Evolutionary conservation across 2,797 vertebrate species (phyloP).

Genomic region (Diplodus sargus): DNA sequence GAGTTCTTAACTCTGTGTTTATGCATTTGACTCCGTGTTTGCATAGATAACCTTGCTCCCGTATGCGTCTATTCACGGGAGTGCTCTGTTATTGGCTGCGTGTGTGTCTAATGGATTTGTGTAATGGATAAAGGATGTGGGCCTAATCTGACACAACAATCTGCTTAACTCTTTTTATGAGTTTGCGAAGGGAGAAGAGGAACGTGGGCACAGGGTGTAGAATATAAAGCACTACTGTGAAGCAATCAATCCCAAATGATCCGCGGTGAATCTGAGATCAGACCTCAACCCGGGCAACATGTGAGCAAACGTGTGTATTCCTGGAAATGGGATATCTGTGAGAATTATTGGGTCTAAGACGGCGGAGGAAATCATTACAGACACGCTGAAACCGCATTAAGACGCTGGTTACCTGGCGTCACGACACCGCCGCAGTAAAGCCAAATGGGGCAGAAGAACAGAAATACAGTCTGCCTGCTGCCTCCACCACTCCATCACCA

Average conservation of each 20-base stretch:
- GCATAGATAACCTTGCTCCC: slow-evolving; percentile 12
- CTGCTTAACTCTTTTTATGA: slow-evolving; percentile 41
- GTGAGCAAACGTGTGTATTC: slow-evolving; percentile 42
- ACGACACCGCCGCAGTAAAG: not conserved
- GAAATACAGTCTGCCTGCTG: slow-evolving; percentile 8
- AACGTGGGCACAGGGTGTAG: slow-evolving; percentile 19
- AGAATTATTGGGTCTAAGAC: slow-evolving; percentile 53
- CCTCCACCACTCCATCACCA: slow-evolving; percentile 43
- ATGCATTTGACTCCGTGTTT: slow-evolving; percentile 21
- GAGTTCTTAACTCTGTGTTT: slow-evolving; percentile 14
- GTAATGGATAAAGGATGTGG: slow-evolving; percentile 68
- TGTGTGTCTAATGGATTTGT: slow-evolving; percentile 64
- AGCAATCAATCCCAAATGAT: slow-evolving; percentile 43
- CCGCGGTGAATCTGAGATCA: slow-evolving; percentile 56
- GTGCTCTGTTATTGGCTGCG: slow-evolving; percentile 27
- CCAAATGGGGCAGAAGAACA: slow-evolving; percentile 15
- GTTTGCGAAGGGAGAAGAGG: slow-evolving; percentile 37
- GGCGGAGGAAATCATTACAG: slow-evolving; percentile 45
- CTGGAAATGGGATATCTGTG: slow-evolving; percentile 54
- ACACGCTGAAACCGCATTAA: slow-evolving; percentile 19
- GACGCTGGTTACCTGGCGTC: slow-evolving; percentile 20
- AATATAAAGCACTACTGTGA: slow-evolving; percentile 42
- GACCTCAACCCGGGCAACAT: slow-evolving; percentile 51
- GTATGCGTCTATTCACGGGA: slow-evolving; percentile 25
- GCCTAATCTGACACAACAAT: slow-evolving; percentile 50